Base-by-base conservation (phyloP, 2,888 invertebrate species). In the Caenorhabditis uteleia region DNA sequence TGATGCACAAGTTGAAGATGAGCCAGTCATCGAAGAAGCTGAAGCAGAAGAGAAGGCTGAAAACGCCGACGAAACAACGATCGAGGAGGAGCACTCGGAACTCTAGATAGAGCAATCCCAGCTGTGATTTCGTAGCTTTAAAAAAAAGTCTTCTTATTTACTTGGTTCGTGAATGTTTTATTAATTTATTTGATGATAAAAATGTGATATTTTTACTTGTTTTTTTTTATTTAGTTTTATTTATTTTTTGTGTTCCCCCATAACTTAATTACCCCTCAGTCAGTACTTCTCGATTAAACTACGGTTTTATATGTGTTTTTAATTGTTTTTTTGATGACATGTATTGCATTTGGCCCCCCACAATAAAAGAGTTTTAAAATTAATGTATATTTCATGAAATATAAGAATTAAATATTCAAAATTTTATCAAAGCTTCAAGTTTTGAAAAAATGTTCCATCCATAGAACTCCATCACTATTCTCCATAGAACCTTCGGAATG, bases 1-100 rank as follows among this genome's bases (percentile, higher is more conserved):
- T 12, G 80, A 83, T 33, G 84, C 83, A 44, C 70, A 72, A 56
- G 81, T 84, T 10, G 70, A 74, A 36, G 60, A 36, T 12, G 71
- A 71, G 47, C 55, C 87, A 91, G 36, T 82, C 7, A 50, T 69
- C 29, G 70, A 70, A 48, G 67, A 89, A 47, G 90, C 90, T 10
- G 56, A 49, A 8, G 93, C 92, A 80, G 84, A 85, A 80, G 87
- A 87, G 67, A 55, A 68, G 12, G 75, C 75, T 43, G 58, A 68
- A 18, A 68, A 72, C 14, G 71, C 75, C 34, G 71, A 68, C 5
- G 74, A 77, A 25, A 65, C 56, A 20, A 57, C 72, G 1, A 60
- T 69, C 14, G 84, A 78, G 48, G 81, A 78, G 46, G 79, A 76
- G 43, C 79, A 81, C 57, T 75, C 70, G 25, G 81, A 81, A 56